Evolutionary conservation across 2,113 vertebrate species (phyloP).

Genomic region (Arizona elegans): DNA sequence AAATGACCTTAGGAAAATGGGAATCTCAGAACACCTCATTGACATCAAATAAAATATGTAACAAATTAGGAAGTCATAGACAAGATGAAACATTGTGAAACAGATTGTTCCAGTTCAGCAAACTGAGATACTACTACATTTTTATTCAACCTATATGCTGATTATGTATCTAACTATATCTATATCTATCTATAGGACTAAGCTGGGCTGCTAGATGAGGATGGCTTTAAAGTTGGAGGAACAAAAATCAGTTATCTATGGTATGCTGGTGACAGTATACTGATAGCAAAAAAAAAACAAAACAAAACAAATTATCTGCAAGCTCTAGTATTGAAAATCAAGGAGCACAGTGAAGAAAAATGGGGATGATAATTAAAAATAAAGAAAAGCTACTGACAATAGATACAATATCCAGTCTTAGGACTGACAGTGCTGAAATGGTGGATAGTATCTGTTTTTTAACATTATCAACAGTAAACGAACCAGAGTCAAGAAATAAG

Average conservation of each 20-base stretch:
- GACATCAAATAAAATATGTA: not conserved
- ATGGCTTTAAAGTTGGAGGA: not conserved
- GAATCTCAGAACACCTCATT: not conserved
- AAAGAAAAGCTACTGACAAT: not conserved
- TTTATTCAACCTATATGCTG: not conserved
- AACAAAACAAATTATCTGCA: not conserved
- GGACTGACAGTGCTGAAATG: not conserved
- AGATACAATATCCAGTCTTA: not conserved
- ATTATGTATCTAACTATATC: not conserved
- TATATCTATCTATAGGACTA: not conserved
- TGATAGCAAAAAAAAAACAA: not conserved
- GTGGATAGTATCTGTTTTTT: not conserved
- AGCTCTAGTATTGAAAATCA: not conserved
- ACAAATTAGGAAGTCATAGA: not conserved
- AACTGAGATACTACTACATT: not conserved
- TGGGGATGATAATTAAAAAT: not conserved
- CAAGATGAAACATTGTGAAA: not conserved
- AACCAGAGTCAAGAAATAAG: not conserved
- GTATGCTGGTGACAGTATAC: not conserved
- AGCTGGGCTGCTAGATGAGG: not conserved
- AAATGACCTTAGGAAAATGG: not conserved
- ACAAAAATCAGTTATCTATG: not conserved
- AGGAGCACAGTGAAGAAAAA: not conserved
- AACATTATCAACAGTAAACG: not conserved
- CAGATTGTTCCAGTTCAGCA: not conserved